phyloP scores from a whole-genome alignment of 2,797 vertebrate genomes.

The Alcedo atthis region DNA sequence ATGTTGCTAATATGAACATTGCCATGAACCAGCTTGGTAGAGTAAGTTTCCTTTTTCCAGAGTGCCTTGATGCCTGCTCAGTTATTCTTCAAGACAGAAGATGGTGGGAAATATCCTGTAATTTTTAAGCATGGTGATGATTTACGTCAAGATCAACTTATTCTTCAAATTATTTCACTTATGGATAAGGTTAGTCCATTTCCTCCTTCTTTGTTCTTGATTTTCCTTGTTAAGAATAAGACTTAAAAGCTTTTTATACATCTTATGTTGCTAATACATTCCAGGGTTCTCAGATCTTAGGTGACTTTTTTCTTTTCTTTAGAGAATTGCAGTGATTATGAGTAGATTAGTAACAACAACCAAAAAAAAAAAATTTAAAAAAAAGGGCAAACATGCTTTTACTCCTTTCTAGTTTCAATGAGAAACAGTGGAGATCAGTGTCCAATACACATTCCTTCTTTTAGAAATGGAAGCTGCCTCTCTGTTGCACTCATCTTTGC shows the following conservation, averaged over 20 bases:
- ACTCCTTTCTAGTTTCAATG: not conserved
- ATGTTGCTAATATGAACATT: not conserved
- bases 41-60: conserved; percentile 71
- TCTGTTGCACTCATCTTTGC: not conserved
- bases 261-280: not conserved
- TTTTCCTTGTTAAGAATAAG: not conserved
- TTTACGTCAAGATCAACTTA: conserved; percentile 96
- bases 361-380: too few relatives aligned
- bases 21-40: not conserved
- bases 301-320: not conserved
- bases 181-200: conserved; percentile 90
- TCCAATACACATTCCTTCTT: not conserved
- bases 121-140: conserved; percentile 99
- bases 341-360: not conserved
- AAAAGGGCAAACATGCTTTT: not conserved
- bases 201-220: not conserved
- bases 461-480: not conserved
- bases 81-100: conserved; percentile 95
- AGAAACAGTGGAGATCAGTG: not conserved
- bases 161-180: conserved; percentile 98
- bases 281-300: not conserved
- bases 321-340: not conserved
- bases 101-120: conserved; percentile 93
- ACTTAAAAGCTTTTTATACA: not conserved
- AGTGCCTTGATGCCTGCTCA: conserved; percentile 98